These are phyloP conservation scores for Ameiurus melas DNA, from an alignment of 2,113 vertebrate genomes.

Conservation along the genomic window DNA sequence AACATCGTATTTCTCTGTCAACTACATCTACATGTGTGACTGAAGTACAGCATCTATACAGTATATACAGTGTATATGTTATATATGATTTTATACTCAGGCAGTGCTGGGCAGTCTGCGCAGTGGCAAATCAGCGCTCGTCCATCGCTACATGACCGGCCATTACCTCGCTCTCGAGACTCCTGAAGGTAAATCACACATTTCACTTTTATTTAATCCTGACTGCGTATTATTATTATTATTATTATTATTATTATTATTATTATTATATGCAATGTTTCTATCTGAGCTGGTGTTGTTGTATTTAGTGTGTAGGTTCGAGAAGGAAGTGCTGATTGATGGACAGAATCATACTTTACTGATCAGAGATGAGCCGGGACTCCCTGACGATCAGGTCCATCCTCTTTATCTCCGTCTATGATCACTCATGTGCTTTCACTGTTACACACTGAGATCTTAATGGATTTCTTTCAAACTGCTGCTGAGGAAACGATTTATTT, in stretches of 20 bases:
- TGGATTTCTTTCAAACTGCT: neutral
- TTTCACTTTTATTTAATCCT: neutral
- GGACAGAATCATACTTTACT: constrained; percentile 90
- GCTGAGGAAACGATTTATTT: neutral
- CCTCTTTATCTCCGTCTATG: neutral
- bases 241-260: neutral
- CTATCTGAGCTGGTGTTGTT: neutral
- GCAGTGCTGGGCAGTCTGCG: constrained; percentile 85
- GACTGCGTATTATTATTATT: neutral
- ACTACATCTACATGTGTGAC: neutral
- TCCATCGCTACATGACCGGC: constrained; percentile 91
- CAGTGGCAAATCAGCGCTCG: constrained; percentile 88
- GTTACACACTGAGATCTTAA: neutral
- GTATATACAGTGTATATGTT: neutral
- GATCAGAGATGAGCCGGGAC: constrained; percentile 87
- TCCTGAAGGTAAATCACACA: constrained; percentile 76
- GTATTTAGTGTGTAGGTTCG: constrained; percentile 83
- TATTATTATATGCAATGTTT: neutral
- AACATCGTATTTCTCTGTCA: neutral
- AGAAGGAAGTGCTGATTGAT: constrained; percentile 90
- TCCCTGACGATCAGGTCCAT: constrained; percentile 84
- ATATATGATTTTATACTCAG: constrained; percentile 61
- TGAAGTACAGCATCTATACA: neutral
- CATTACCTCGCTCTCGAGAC: constrained; percentile 86
- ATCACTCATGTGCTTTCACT: neutral